Conservation (phyloP, 2,888 invertebrate genomes). For the Limnephilus lunatus region DNA sequence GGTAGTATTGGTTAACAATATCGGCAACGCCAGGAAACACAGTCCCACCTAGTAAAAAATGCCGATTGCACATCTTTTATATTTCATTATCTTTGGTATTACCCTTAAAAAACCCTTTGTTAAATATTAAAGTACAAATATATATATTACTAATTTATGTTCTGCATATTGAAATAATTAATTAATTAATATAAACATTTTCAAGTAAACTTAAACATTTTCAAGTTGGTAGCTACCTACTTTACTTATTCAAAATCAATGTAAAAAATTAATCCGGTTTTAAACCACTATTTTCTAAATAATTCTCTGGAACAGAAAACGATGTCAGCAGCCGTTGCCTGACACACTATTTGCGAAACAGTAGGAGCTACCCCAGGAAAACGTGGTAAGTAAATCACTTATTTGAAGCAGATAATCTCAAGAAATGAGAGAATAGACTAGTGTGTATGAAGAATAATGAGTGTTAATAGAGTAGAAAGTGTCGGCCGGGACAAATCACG, state of each 20-base stretch:
- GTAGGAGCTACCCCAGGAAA: neutral
- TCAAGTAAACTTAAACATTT: no score
- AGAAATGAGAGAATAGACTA: neutral
- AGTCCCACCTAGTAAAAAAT: no score
- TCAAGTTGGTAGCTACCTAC: no score
- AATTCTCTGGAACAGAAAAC: neutral
- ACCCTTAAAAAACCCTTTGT: no score
- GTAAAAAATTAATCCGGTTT: neutral
- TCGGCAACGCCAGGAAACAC: no score
- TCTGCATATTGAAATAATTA: no score
- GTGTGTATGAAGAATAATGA: neutral
- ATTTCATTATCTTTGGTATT: no score
- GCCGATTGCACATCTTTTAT: no score
- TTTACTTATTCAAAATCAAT: neutral
- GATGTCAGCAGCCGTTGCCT: neutral
- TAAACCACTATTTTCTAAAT: neutral
- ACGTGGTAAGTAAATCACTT: neutral
- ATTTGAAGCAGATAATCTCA: neutral
- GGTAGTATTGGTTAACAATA: no score
- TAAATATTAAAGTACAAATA: no score
- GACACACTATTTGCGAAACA: neutral
- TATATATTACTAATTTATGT: no score
- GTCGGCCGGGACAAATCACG: neutral
- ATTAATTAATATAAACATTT: no score
- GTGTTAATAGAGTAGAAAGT: neutral